Base-by-base conservation (phyloP, 1,140 invertebrate species). In the Drosophila jambulina region DNA sequence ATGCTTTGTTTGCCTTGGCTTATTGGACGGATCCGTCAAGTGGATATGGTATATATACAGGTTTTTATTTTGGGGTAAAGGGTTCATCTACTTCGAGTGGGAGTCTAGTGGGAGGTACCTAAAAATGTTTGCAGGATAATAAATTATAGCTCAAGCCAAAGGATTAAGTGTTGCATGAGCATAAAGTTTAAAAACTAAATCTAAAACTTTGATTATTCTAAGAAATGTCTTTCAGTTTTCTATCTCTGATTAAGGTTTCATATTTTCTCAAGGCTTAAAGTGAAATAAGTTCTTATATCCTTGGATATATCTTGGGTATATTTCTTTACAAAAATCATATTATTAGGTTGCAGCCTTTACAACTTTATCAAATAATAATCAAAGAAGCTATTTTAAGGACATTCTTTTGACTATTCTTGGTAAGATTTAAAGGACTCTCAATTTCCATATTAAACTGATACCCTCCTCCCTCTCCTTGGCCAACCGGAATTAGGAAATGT, bases 1-100 rank as follows among this genome's bases (percentile, higher is more conserved):
- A 87, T 88, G 64, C 36, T 69, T 85, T 82, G 80, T 86, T 62
- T 85, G 68, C 48, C 53, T 68, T 77, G 45, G 67, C 45, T 85
- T 60, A 82, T 86, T 80, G 82, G 62, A 67, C 56, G 69, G 59
- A 49, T 80, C 60, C 68, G 42, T 80, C 71, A 54, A 46, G 60
- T 46, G 56, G 36, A 29, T 4, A 29, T 49, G n/a, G 51, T 1
- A 9, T 48, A 9, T 12, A 46, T 23, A n/a, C 21, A 12, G n/a
- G 3, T 53, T 23, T 32, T 36, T 27, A 36, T 59, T 67, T 23
- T 19, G 27, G 27, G 4, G 36, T 27, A 70, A 53, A 67, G 46
- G 63, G 67, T 36, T 67, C 13, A 19, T 36, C 1, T 12, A 34
- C 38, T 34, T 10, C 12, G 8, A 6, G 3, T 7, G 27, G n/a